Base-by-base conservation (phyloP, 2,113 vertebrate genomes). In the Sturnira hondurensis region DNA sequence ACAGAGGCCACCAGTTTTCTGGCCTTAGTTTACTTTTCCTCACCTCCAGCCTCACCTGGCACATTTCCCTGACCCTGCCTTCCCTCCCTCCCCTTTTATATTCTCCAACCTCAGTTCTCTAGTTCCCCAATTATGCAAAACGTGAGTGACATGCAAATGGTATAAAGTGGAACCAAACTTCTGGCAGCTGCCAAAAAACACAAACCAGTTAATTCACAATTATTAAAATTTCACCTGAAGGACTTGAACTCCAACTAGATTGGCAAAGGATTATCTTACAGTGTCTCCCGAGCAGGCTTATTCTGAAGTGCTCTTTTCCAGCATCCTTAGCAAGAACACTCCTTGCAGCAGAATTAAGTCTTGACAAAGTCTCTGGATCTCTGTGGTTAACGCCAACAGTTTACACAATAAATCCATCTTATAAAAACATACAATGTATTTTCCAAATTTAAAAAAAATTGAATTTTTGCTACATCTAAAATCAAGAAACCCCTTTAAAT, bases 191-290 rank as follows among this genome's bases (percentile, higher is more conserved):
- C 50, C 52, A 41, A 76, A 96, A 70, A 17, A 11, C 71, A 77
- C 15, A 43, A 19, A 77, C 50, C 52, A 61, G 47, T 85, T 77
- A 71, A 85, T 50, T 83, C 68, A 94, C 31, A 94, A 82, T 56
- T 50, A 94, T 22, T 91, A 93, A 88, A 82, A 93, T 92, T 68
- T 54, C 45, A 80, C 65, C 65, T 94, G 82, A 81, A 94, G 65
- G 54, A n/a, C n/a, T n/a, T n/a, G n/a, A 86, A 87, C 38, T 84
- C 54, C 83, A 81, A 61, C 47, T 14, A 93, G n/a, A 91, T 1
- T 28, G 28, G 33, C 58, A 87, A 50, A 92, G 63, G 41, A 43
- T 67, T 56, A 38, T 61, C 68, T 36, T 45, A 70, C 2, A 28
- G 24, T 54, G 16, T 77, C 73, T 85, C 33, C 45, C 68, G 9